Base-by-base conservation (phyloP, 2,888 invertebrate genomes). In the Stenichneumon culpator region DNA sequence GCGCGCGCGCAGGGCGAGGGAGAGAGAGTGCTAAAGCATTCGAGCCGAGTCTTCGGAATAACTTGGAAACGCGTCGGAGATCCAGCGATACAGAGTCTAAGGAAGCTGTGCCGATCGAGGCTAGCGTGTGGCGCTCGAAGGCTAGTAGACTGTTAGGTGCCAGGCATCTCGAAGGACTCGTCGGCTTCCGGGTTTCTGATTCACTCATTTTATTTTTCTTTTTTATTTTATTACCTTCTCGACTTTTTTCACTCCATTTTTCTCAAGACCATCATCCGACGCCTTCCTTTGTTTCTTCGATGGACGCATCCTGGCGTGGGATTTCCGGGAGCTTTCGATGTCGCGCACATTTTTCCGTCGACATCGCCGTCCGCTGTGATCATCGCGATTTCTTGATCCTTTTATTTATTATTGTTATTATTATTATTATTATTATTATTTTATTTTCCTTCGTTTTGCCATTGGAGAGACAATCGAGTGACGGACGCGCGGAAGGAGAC, bases 171-270 rank as follows among this genome's bases (percentile, higher is more conserved):
- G 83, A 86, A 85, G 86, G 86, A 83, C 86, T 83, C 73, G 14
- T 60, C n/a, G 69, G 69, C 79, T 83, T 87, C 86, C 82, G 82
- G 82, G 79, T 81, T 86, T 78, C 83, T 83, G 39, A 75, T 85
- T 84, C 82, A 82, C 74, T 70, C 74, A 28, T 74, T 63, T 73
- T 25, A 52, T 82, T 79, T 85, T 75, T 67, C 75, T 57, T 70
- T 44, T 72, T 54, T 22, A 52, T 68, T 79, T 47, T 80, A 32
- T 63, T n/a, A 32, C 60, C 60, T 63, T 63, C 60, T 32, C n/a
- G 32, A 50, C 16, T 57, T 68, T 78, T 70, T 74, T 72, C 65
- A 52, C 73, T 39, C 63, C 79, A 79, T 70, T 83, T 77, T 73
- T 83, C 87, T 22, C 63, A 74, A 63, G 60, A 74, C 25, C 65